Percentiles rank a stretch among this genome's conserved stretches.
phyloP scores from a whole-genome alignment of 2,113 vertebrate genomes.

The Morone chrysops region DNA sequence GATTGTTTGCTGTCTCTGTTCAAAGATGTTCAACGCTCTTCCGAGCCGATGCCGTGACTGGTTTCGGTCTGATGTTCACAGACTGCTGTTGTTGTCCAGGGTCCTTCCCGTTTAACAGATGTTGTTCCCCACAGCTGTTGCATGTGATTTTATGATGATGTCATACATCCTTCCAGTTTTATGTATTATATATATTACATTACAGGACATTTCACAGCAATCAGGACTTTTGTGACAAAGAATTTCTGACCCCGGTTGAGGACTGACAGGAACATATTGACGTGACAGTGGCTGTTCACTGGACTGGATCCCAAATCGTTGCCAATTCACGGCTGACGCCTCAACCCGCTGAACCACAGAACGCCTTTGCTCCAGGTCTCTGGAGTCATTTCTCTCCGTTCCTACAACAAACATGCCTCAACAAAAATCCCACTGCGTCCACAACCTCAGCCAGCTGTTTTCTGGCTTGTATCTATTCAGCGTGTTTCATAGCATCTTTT shows the following conservation, averaged over 20 bases:
- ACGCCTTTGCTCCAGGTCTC: conserved; percentile 12
- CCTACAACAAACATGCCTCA: conserved; percentile 54
- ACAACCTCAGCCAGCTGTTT: conserved; percentile 44
- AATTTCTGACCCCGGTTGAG: conserved; percentile 31
- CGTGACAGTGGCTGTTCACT: conserved; percentile 52
- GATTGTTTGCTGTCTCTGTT: neutral
- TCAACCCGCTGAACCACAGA: conserved; percentile 36
- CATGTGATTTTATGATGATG: conserved; percentile 20
- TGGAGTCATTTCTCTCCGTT: conserved; percentile 32
- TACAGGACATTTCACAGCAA: neutral
- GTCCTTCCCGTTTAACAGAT: conserved; percentile 1
- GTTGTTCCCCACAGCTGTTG: conserved; percentile 20
- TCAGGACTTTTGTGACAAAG: conserved; percentile 7
- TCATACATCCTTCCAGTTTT: neutral
- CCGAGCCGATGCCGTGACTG: neutral
- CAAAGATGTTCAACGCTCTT: neutral
- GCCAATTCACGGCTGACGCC: conserved; percentile 41
- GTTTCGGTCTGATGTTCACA: conserved; percentile 11
- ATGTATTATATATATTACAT: neutral
- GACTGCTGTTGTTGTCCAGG: conserved; percentile 10
- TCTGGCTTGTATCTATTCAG: conserved; percentile 33
- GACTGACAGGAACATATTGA: conserved; percentile 57
- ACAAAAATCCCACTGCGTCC: conserved; percentile 50
- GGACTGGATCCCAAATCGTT: conserved; percentile 64
- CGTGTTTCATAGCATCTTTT: conserved; percentile 37